Conservation (phyloP, 2,888 invertebrate genomes). For the Fabriciana adippe region DNA sequence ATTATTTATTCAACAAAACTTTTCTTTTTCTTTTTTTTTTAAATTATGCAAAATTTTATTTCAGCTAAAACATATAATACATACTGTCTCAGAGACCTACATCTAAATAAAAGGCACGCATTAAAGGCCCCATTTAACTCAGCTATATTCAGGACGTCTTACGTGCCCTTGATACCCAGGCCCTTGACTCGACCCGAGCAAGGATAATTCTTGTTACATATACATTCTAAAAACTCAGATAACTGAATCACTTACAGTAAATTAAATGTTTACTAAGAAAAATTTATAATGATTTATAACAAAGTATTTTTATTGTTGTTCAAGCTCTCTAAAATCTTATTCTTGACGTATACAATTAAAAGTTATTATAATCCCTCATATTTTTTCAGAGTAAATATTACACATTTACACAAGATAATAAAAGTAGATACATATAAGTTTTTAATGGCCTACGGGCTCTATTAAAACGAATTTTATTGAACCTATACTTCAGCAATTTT, state of each 20-base stretch:
- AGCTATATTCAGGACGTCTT: slow-evolving; percentile 13
- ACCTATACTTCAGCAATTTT: too few relatives aligned
- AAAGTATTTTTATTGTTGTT: too few relatives aligned
- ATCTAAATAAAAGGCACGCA: slow-evolving; percentile 9
- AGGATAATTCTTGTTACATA: slow-evolving; percentile 1
- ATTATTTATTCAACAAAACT: too few relatives aligned
- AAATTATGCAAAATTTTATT: too few relatives aligned
- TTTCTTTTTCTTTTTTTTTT: too few relatives aligned
- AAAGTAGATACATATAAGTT: too few relatives aligned
- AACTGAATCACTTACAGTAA: too few relatives aligned
- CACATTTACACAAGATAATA: too few relatives aligned
- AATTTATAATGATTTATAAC: background rate
- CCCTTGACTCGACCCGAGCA: slow-evolving; percentile 3
- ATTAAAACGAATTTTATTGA: too few relatives aligned
- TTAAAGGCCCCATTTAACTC: slow-evolving; percentile 1
- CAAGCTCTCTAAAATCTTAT: background rate
- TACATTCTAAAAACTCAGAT: background rate
- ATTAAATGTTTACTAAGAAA: too few relatives aligned
- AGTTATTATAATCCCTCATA: background rate
- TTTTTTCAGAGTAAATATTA: too few relatives aligned
- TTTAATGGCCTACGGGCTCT: too few relatives aligned
- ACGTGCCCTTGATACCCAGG: slow-evolving; percentile 12
- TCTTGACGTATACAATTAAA: slow-evolving; percentile 2
- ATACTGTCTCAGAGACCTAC: background rate
- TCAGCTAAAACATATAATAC: background rate